Evolutionary conservation across 1,140 invertebrate species (phyloP).

Genomic region (Lasioglossum albipes): DNA sequence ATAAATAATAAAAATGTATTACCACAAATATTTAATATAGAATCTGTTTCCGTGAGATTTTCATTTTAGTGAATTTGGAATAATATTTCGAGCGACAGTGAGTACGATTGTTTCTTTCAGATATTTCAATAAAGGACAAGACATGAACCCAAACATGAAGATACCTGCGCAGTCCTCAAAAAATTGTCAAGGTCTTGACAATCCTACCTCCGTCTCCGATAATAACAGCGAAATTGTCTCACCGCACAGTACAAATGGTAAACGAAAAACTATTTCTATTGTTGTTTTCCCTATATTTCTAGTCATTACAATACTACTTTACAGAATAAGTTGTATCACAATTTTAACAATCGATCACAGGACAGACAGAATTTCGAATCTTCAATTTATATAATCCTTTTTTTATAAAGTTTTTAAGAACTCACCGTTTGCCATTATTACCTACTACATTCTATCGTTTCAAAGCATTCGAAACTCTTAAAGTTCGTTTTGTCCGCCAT

Average conservation of each 20-base stretch:
- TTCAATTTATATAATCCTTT: no score
- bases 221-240: not conserved
- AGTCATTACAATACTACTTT: no score
- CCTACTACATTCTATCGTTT: no score
- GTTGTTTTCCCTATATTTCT: no score
- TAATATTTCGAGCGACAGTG: not conserved
- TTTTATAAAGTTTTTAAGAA: no score
- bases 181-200: constrained; percentile 64
- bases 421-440: no score
- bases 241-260: not conserved
- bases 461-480: no score
- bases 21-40: not conserved
- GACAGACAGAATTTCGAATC: no score
- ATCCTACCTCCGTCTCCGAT: constrained; percentile 70
- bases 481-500: not conserved
- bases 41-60: not conserved
- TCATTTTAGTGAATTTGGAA: not conserved
- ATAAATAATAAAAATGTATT: not conserved
- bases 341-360: no score
- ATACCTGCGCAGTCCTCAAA: constrained; percentile 33
- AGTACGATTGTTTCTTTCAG: constrained; percentile 1
- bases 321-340: no score
- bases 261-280: not conserved
- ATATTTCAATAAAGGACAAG: constrained; percentile 27
- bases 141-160: constrained; percentile 56